These are phyloP conservation scores for Elephas maximus DNA, from an alignment of 2,113 vertebrate species.

Conservation along the genomic window DNA sequence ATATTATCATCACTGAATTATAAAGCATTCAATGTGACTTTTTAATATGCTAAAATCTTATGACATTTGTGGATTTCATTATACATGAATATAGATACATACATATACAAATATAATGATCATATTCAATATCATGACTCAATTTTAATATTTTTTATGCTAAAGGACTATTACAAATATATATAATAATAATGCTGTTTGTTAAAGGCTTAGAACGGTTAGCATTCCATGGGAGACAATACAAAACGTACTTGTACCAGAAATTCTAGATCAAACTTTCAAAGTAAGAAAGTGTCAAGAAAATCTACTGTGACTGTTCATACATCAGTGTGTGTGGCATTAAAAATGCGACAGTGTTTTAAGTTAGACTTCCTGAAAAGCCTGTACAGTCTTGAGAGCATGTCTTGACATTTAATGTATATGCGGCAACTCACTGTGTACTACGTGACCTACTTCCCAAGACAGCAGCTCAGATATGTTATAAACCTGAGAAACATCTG, in stretches of 20 bases:
- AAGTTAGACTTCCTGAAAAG: constrained; percentile 68
- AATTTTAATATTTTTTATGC: constrained; percentile 59
- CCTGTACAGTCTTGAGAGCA: constrained; percentile 54
- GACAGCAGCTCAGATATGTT: neutral
- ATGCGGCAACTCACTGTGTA: constrained; percentile 46
- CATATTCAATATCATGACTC: neutral
- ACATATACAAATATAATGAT: neutral
- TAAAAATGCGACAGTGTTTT: constrained; percentile 61
- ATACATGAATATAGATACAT: neutral
- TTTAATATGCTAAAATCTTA: neutral
- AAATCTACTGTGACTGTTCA: constrained; percentile 54
- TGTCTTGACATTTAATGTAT: constrained; percentile 74
- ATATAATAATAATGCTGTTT: neutral
- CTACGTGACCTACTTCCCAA: constrained; percentile 61
- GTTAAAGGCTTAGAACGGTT: constrained; percentile 27
- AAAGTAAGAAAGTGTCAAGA: constrained; percentile 44
- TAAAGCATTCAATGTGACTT: constrained; percentile 26
- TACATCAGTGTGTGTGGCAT: constrained; percentile 69
- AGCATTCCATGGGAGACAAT: neutral
- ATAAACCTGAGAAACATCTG: neutral
- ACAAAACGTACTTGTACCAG: constrained; percentile 26
- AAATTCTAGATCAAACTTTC: neutral
- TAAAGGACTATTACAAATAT: neutral
- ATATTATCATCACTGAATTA: constrained; percentile 29
- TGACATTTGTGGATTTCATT: constrained; percentile 40